A percentile compares a stretch with the other conserved stretches of the same genome.
phyloP scores from a whole-genome alignment of 2,888 invertebrate genomes.

The Monopis laevigella region DNA sequence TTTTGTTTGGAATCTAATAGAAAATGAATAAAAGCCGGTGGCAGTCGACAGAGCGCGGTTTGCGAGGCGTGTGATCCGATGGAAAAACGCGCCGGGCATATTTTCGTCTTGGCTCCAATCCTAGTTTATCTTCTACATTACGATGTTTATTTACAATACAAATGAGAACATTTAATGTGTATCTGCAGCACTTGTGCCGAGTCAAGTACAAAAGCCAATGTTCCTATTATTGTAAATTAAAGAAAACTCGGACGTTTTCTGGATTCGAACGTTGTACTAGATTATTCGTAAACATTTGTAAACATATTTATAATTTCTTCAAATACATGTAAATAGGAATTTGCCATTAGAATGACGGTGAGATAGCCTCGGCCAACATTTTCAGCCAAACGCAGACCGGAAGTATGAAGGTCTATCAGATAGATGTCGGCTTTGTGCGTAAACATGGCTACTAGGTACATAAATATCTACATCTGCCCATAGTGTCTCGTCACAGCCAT shows the following conservation, averaged over 20 bases:
- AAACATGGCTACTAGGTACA: too few relatives aligned
- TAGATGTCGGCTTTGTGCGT: too few relatives aligned
- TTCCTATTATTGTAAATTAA: constrained; percentile 7
- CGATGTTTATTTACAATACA: constrained; percentile 69
- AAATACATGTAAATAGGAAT: too few relatives aligned
- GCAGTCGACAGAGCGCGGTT: constrained; percentile 26
- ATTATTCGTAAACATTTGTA: too few relatives aligned
- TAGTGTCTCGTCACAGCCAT: too few relatives aligned
- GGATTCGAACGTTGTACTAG: neutral
- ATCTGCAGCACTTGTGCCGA: constrained; percentile 31
- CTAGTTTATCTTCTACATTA: constrained; percentile 68
- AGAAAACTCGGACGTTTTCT: neutral
- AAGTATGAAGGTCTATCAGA: too few relatives aligned
- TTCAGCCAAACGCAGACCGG: too few relatives aligned
- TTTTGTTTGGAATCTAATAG: too few relatives aligned
- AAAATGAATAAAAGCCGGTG: constrained; percentile 4
- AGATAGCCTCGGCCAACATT: too few relatives aligned
- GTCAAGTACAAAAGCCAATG: constrained; percentile 12
- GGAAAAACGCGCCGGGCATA: constrained; percentile 66
- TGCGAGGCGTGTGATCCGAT: constrained; percentile 62
- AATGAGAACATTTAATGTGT: constrained; percentile 61
- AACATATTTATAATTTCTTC: too few relatives aligned
- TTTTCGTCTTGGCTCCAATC: constrained; percentile 68
- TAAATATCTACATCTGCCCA: too few relatives aligned
- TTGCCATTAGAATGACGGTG: too few relatives aligned